phyloP scores from a whole-genome alignment of 2,113 vertebrate species.

The Heptranchias perlo region DNA sequence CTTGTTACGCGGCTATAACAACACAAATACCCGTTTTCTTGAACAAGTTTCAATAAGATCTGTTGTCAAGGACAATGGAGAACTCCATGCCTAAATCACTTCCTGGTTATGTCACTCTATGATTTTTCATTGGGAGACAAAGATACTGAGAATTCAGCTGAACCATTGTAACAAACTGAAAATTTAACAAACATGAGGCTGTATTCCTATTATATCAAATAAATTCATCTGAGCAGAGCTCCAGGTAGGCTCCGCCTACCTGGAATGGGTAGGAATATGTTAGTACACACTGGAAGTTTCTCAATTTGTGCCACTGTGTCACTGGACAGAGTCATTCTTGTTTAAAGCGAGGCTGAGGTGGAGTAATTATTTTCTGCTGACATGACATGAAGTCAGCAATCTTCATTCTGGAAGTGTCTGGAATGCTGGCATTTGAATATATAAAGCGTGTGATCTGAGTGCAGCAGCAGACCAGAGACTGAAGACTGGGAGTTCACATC shows the following conservation, averaged over 20 bases:
- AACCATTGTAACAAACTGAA: not conserved
- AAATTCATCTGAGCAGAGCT: no score
- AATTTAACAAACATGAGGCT: no score
- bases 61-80: not conserved
- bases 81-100: not conserved
- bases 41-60: not conserved
- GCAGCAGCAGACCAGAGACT: not conserved
- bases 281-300: not conserved
- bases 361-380: no score
- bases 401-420: constrained; percentile 36
- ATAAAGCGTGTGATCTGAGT: constrained; percentile 34
- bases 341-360: no score
- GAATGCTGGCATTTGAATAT: constrained; percentile 31
- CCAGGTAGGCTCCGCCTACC: no score
- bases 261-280: not conserved
- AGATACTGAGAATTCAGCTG: not conserved
- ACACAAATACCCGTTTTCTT: not conserved
- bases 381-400: constrained; percentile 7
- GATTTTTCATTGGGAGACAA: no score
- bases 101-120: not conserved
- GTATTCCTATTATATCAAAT: no score
- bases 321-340: not conserved
- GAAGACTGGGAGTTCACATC: fast-evolving
- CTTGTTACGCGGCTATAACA: no score
- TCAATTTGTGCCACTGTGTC: not conserved